Evolutionary conservation across 2,888 invertebrate genomes (phyloP), one percentile per base, ranked within the genome.

Genomic region (Drosophila ezoana): DNA sequence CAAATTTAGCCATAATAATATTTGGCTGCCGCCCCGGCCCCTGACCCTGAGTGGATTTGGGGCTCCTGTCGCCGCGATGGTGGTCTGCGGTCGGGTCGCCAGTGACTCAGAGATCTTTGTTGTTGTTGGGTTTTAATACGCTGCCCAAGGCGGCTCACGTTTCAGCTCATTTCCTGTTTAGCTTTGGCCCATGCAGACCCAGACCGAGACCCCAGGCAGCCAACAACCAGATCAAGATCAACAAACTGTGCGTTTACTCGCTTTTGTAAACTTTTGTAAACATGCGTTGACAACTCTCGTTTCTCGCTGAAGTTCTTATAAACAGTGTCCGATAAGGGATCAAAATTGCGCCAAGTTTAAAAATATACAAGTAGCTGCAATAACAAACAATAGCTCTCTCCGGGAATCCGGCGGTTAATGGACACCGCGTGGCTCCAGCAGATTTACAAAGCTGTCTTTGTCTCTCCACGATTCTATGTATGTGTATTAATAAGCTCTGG

Each of bases 261-360:
- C 62, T 40, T 65, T 45, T 43, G 76, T 67, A 53, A 62, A 52
- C 52, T 28, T 28, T 28, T 59, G 77, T 75, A 70, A 80, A 83
- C 72, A 72, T 65, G 61, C 64, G 69, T 74, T 77, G 85, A 76
- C 81, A 83, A 80, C 77, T 63, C 71, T 58, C 43, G 32, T n/a
- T 60, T 43, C 58, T 14, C 33, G 38, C 60, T 60, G 54, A 13
- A 45, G 58, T 67, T 67, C 44, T 35, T 45, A 69, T 69, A 61
- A 67, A 54, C 60, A 54, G 68, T 81, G 76, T 48, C 82, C 82
- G 81, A 82, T 82, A 82, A 81, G 81, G 57, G 61, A 62, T 72
- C 67, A 23, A 53, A 60, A 45, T 47, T 47, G 54, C 68, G 14
- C 32, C 38, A 60, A 35, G 47, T 52, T 2, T 41, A 45, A 52